phyloP scores from a whole-genome alignment of 2,113 vertebrate genomes.

The Odocoileus virginianus region DNA sequence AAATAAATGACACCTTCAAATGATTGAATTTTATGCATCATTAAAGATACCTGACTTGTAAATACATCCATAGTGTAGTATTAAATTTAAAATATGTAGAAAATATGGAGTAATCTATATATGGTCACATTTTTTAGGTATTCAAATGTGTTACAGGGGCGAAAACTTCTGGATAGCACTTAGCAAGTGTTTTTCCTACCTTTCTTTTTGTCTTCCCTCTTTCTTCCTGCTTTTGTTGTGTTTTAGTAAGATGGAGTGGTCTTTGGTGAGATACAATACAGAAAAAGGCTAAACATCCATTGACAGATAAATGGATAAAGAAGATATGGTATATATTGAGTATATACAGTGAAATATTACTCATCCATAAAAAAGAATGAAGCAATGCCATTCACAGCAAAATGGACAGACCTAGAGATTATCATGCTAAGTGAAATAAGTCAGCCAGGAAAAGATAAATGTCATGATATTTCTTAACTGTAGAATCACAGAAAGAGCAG shows the following conservation, averaged over 20 bases:
- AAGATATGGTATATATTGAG: background rate
- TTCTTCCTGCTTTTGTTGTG: background rate
- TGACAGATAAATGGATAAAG: background rate
- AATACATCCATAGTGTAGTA: background rate
- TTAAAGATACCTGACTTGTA: background rate
- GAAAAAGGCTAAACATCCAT: background rate
- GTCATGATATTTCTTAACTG: background rate
- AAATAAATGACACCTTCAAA: background rate
- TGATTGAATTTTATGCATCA: background rate
- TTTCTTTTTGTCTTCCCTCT: background rate
- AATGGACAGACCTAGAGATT: background rate
- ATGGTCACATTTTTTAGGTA: background rate
- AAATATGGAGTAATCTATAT: background rate
- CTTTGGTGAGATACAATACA: background rate
- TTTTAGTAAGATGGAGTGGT: background rate
- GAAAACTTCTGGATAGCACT: background rate
- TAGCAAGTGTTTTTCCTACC: background rate
- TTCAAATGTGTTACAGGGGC: background rate
- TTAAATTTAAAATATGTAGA: background rate
- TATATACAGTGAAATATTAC: background rate
- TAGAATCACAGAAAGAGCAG: background rate
- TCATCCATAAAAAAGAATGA: background rate
- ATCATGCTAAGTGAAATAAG: background rate
- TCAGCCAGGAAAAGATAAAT: background rate
- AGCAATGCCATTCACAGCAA: background rate